Percentiles rank a stretch among this genome's conserved stretches.
Evolutionary conservation across 2,888 invertebrate genomes (phyloP).

Genomic region (Eilema depressum): DNA sequence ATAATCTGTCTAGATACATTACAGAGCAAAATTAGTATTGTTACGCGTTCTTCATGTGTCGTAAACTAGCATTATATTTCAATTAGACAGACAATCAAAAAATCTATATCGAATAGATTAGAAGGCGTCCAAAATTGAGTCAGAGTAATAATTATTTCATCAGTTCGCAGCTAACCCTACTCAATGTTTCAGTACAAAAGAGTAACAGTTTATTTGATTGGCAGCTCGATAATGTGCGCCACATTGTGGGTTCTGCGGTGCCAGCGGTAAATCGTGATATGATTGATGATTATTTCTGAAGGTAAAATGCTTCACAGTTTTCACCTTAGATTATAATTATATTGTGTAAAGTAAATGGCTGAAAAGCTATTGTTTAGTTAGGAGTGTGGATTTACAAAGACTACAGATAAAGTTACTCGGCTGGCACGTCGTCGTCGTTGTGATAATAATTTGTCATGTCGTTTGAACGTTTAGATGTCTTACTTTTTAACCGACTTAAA

Average conservation of each 20-base stretch:
- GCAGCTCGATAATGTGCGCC: constrained; percentile 45
- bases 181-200: constrained; percentile 51
- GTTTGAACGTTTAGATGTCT: background rate
- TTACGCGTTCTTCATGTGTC: constrained; percentile 10
- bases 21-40: background rate
- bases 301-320: constrained; percentile 30
- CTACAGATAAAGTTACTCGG: background rate
- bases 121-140: constrained; percentile 31
- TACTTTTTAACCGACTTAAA: background rate
- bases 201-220: constrained; percentile 45
- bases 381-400: background rate
- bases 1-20: background rate
- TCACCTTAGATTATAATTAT: constrained; percentile 21
- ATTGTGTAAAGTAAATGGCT: background rate
- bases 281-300: constrained; percentile 47
- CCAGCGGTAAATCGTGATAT: constrained; percentile 33
- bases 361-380: background rate
- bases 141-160: constrained; percentile 49
- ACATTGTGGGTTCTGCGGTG: constrained; percentile 22
- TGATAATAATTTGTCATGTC: background rate
- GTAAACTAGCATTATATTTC: constrained; percentile 24
- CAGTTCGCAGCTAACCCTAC: constrained; percentile 41
- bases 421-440: background rate
- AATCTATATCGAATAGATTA: constrained; percentile 18
- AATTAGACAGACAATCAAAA: constrained; percentile 27